Evolutionary conservation across 2,113 vertebrate genomes (phyloP).

Genomic region (Athene cunicularia): DNA sequence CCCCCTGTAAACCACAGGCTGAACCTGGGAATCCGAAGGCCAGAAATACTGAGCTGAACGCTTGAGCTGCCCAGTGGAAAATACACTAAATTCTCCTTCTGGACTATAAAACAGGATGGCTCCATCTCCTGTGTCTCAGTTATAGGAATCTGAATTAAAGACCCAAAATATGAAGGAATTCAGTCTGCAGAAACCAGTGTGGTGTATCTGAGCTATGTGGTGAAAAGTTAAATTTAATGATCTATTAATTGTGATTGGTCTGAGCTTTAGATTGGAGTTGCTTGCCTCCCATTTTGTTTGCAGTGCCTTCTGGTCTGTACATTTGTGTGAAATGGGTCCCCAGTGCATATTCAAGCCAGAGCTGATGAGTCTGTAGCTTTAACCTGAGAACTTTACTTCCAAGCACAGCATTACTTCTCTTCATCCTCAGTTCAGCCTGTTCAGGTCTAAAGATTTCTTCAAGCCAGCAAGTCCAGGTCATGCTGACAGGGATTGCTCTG

Average conservation of each 20-base stretch:
- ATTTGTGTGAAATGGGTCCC: background rate
- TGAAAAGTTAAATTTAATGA: background rate
- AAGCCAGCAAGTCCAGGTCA: background rate
- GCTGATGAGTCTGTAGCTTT: background rate
- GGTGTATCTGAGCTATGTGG: fast-evolving
- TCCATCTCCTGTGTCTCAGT: background rate
- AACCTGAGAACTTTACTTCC: background rate
- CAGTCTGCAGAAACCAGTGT: background rate
- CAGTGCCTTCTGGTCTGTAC: background rate
- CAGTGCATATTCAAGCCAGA: background rate
- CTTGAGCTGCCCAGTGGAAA: background rate
- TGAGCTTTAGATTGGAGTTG: background rate
- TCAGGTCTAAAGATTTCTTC: background rate
- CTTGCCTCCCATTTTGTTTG: background rate
- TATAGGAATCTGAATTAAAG: background rate
- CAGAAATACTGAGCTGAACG: background rate
- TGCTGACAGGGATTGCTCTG: background rate
- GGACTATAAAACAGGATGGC: background rate
- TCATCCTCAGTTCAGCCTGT: background rate
- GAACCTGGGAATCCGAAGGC: fast-evolving
- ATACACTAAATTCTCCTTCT: background rate
- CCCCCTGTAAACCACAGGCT: background rate
- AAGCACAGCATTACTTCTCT: background rate
- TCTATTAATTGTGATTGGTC: fast-evolving
- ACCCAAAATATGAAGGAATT: background rate